Conservation (phyloP, 2,888 invertebrate genomes). For the Sipha maydis region DNA sequence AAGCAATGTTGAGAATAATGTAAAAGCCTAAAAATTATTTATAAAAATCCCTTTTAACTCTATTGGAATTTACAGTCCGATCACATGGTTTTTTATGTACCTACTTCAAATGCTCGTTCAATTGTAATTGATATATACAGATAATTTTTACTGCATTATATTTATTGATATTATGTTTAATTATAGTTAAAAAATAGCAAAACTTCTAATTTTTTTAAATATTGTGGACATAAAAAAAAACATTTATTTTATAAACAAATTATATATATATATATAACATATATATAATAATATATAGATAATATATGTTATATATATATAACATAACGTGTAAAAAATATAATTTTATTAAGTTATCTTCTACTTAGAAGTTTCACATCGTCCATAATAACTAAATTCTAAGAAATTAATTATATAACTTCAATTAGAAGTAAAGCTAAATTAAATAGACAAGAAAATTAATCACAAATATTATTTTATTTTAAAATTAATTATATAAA, state of each 20-base stretch:
- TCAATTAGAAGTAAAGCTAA: background rate
- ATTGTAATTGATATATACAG: background rate
- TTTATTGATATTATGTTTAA: background rate
- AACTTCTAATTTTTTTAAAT: background rate
- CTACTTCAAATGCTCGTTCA: too few relatives aligned
- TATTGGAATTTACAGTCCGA: background rate
- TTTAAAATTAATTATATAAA: background rate
- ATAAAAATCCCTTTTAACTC: background rate
- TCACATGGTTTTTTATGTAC: background rate
- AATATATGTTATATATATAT: too few relatives aligned
- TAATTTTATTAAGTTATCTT: background rate
- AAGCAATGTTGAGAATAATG: background rate
- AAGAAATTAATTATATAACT: background rate
- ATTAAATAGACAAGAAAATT: background rate
- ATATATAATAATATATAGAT: too few relatives aligned
- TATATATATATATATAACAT: background rate
- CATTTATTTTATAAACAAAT: background rate
- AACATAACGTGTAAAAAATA: background rate
- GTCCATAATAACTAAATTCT: background rate
- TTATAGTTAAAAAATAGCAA: background rate
- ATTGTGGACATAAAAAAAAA: background rate
- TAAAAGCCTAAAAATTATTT: slow-evolving; percentile 12
- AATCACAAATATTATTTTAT: background rate
- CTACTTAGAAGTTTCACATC: background rate
- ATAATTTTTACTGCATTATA: background rate